phyloP scores from a whole-genome alignment of 2,797 vertebrate genomes.

The Chiroxiphia lanceolata region DNA sequence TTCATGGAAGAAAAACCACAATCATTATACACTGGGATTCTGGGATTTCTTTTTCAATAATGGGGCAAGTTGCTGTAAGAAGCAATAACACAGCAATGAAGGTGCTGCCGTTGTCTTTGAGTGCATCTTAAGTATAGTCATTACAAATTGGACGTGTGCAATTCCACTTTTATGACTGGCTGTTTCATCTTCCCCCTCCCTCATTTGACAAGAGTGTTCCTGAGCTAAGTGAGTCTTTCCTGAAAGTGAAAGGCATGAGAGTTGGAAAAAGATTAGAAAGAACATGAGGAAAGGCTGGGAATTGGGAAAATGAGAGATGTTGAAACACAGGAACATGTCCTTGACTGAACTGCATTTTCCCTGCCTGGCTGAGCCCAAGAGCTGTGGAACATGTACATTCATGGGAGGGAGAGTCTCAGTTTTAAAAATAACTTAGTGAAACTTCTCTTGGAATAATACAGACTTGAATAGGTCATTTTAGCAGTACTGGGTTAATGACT shows the following conservation, averaged over 20 bases:
- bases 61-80: background rate
- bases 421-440: background rate
- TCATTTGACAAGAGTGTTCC: background rate
- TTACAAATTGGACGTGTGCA: background rate
- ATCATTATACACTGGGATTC: background rate
- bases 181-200: slow-evolving; percentile 7
- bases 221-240: slow-evolving; percentile 44
- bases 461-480: too few relatives aligned
- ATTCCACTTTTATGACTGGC: background rate
- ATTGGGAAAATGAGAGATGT: background rate
- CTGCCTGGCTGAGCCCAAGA: background rate
- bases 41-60: background rate
- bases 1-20: background rate
- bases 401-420: background rate
- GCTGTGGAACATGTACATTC: background rate
- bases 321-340: background rate
- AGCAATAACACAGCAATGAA: slow-evolving; percentile 9
- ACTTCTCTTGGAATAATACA: background rate
- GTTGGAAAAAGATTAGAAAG: background rate
- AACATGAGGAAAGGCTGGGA: background rate
- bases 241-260: background rate
- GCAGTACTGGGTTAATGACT: background rate
- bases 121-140: slow-evolving; percentile 19
- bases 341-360: background rate
- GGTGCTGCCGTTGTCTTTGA: slow-evolving; percentile 36